These are phyloP conservation scores for Tarsius wallacei DNA, from an alignment of 2,797 vertebrate species.

Conservation along the genomic window DNA sequence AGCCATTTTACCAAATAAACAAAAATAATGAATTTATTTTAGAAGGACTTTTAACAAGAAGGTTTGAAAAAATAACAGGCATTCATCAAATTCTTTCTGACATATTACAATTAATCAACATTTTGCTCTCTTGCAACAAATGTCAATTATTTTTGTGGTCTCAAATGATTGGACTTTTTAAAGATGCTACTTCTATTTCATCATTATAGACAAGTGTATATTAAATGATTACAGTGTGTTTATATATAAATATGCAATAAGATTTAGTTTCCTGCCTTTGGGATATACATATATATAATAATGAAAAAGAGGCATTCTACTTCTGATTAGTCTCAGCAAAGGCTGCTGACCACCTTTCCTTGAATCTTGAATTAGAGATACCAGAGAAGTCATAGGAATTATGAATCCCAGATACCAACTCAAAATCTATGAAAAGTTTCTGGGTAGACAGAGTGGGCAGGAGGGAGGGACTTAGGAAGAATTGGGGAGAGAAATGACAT, in stretches of 20 bases:
- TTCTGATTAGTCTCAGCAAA: not conserved
- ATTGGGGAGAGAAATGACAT: not conserved
- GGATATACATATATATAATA: not conserved
- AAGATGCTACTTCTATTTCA: not conserved
- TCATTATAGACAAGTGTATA: not conserved
- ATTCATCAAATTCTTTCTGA: not conserved
- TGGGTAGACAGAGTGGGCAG: not conserved
- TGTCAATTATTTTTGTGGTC: not conserved
- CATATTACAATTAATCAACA: not conserved
- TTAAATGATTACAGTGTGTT: not conserved
- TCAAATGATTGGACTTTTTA: not conserved
- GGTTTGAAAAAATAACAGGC: not conserved
- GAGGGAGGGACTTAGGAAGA: no score
- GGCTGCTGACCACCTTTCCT: not conserved
- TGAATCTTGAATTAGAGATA: not conserved
- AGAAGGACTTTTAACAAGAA: not conserved
- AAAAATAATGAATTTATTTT: slow-evolving; percentile 46
- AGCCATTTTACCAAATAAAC: slow-evolving; percentile 35
- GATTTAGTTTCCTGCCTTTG: not conserved
- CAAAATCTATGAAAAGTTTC: not conserved
- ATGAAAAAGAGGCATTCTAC: slow-evolving; percentile 37
- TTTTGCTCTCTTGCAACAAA: not conserved
- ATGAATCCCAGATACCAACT: not conserved
- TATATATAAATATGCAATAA: not conserved
- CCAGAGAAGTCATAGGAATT: not conserved